phyloP scores from a whole-genome alignment of 1,140 invertebrate genomes.

The Hylaeus anthracinus region DNA sequence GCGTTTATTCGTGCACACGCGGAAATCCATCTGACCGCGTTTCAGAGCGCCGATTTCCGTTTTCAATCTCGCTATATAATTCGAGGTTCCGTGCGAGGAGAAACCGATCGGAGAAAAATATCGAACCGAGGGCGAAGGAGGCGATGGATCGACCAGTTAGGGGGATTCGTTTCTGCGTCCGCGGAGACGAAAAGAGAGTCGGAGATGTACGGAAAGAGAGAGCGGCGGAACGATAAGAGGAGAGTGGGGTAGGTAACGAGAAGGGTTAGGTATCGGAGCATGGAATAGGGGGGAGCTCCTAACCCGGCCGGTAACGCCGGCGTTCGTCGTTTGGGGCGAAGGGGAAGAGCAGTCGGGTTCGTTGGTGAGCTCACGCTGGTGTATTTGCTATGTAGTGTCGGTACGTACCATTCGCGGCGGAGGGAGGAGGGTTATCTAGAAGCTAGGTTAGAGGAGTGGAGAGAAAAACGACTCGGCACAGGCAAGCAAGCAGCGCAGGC shows the following conservation, averaged over 20 bases:
- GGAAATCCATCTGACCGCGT: slow-evolving; percentile 33
- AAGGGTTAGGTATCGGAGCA: slow-evolving; percentile 42
- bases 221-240: slow-evolving; percentile 16
- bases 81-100: slow-evolving; percentile 26
- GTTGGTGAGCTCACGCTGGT: slow-evolving; percentile 13
- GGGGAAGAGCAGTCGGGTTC: slow-evolving; percentile 24
- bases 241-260: slow-evolving; percentile 14
- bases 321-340: slow-evolving; percentile 33
- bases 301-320: slow-evolving; percentile 56
- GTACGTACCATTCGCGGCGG: slow-evolving; percentile 32
- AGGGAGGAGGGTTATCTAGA: slow-evolving; percentile 28
- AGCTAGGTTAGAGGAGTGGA: slow-evolving; percentile 29
- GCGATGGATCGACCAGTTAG: slow-evolving; percentile 1
- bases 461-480: slow-evolving; percentile 41
- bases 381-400: slow-evolving; percentile 1
- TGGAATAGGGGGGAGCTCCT: slow-evolving; percentile 47
- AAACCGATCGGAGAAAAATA: neutral
- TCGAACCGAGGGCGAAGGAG: neutral
- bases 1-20: slow-evolving; percentile 1
- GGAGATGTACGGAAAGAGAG: slow-evolving; percentile 24
- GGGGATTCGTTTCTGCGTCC: slow-evolving; percentile 32
- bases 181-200: slow-evolving; percentile 19
- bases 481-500: slow-evolving; percentile 4
- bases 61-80: slow-evolving; percentile 9
- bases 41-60: slow-evolving; percentile 31